Conservation (phyloP, 2,113 vertebrate species). For the Lamprologus speciosus region DNA sequence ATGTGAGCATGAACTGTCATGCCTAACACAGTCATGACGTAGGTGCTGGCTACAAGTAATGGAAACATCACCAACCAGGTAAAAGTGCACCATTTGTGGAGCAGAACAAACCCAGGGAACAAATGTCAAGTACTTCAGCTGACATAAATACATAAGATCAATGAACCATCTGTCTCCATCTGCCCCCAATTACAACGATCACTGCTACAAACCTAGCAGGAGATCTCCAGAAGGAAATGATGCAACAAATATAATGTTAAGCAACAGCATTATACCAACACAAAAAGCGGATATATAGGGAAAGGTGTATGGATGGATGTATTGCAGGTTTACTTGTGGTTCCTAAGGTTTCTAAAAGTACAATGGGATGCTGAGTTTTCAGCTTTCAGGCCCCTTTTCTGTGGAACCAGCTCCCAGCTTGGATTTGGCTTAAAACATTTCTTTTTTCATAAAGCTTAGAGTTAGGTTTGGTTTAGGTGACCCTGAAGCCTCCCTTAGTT, state of each 20-base stretch:
- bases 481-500: background rate
- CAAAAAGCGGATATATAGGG: background rate
- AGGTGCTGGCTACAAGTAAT: background rate
- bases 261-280: background rate
- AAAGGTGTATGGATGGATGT: background rate
- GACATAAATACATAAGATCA: background rate
- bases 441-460: background rate
- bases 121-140: background rate
- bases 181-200: background rate
- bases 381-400: background rate
- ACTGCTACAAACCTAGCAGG: background rate
- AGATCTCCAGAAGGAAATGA: background rate
- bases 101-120: background rate
- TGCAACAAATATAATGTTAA: background rate
- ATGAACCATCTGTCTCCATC: background rate
- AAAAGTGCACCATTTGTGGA: background rate
- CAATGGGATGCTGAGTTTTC: background rate
- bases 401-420: background rate
- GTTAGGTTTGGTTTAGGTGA: background rate
- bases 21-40: background rate
- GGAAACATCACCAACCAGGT: background rate
- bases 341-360: background rate
- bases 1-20: background rate
- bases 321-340: background rate
- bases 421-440: background rate